These are phyloP conservation scores for Sarotherodon lohbergeri DNA, from an alignment of 2,113 vertebrate genomes.

Conservation along the genomic window DNA sequence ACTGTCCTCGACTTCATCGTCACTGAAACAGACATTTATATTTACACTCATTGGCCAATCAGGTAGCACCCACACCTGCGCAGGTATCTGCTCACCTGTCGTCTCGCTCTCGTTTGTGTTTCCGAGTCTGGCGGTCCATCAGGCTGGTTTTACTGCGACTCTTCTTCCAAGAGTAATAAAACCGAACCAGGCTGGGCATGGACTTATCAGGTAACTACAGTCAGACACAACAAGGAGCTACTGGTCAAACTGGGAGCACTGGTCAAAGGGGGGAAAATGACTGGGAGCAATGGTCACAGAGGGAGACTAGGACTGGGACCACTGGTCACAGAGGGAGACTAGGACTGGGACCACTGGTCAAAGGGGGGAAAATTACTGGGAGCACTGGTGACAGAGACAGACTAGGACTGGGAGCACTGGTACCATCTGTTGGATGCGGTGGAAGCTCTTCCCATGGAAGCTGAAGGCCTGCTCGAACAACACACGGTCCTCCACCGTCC, in stretches of 20 bases:
- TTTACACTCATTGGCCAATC: neutral
- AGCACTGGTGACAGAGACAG: rapidly evolving
- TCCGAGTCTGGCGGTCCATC: constrained; percentile 94
- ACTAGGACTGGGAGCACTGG: neutral
- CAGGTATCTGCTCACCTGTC: constrained; percentile 75
- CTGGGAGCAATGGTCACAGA: rapidly evolving
- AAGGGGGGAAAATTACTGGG: too few species aligned
- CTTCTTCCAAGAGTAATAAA: constrained; percentile 99
- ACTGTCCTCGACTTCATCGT: constrained; percentile 85
- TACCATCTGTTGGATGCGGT: constrained; percentile 97
- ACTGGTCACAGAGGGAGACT: rapidly evolving
- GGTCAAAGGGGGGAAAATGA: neutral
- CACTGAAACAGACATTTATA: constrained; percentile 70
- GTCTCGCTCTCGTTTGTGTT: constrained; percentile 87
- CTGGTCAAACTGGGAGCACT: neutral
- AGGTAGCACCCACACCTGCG: neutral
- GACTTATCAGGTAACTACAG: constrained; percentile 92
- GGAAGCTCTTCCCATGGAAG: constrained; percentile 95
- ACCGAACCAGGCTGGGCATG: constrained; percentile 93
- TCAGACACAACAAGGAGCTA: neutral
- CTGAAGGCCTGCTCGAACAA: constrained; percentile 96
- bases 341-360: neutral
- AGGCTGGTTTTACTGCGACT: constrained; percentile 94
- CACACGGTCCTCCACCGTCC: constrained; percentile 95
- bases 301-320: rapidly evolving